Evolutionary conservation across 2,113 vertebrate species (phyloP).

Genomic region (Notarius quadriscutis): DNA sequence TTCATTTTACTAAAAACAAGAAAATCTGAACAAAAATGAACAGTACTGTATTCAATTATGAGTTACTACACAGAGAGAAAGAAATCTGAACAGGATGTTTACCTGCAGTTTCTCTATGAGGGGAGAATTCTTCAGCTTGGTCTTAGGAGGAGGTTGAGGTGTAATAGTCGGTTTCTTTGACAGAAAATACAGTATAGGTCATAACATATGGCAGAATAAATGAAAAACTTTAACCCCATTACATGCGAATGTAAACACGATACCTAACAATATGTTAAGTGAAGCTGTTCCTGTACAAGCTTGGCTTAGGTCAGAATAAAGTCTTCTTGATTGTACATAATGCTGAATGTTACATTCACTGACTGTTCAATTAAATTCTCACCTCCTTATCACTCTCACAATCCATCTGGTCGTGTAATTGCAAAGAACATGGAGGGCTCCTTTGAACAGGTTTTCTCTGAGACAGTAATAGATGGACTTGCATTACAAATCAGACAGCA

Average conservation of each 20-base stretch:
- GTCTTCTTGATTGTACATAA: neutral
- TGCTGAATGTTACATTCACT: neutral
- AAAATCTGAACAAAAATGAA: neutral
- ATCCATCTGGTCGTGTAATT: slow-evolving; percentile 54
- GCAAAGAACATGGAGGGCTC: slow-evolving; percentile 63
- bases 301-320: neutral
- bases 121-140: slow-evolving; percentile 67
- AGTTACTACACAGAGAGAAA: neutral
- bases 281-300: neutral
- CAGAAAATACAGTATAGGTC: slow-evolving; percentile 20
- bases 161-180: slow-evolving; percentile 58
- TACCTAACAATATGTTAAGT: neutral
- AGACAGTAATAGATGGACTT: slow-evolving; percentile 24
- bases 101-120: slow-evolving; percentile 76
- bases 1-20: neutral
- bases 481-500: slow-evolving; percentile 19
- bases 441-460: slow-evolving; percentile 55
- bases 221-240: neutral
- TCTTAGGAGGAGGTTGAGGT: slow-evolving; percentile 58
- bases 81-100: neutral
- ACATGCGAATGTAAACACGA: neutral
- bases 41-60: neutral
- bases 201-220: neutral
- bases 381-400: slow-evolving; percentile 61
- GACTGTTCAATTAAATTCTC: slow-evolving; percentile 15